Percentiles rank a stretch among this genome's conserved stretches.
Evolutionary conservation across 2,797 vertebrate species (phyloP).

Genomic region (Fringilla coelebs): DNA sequence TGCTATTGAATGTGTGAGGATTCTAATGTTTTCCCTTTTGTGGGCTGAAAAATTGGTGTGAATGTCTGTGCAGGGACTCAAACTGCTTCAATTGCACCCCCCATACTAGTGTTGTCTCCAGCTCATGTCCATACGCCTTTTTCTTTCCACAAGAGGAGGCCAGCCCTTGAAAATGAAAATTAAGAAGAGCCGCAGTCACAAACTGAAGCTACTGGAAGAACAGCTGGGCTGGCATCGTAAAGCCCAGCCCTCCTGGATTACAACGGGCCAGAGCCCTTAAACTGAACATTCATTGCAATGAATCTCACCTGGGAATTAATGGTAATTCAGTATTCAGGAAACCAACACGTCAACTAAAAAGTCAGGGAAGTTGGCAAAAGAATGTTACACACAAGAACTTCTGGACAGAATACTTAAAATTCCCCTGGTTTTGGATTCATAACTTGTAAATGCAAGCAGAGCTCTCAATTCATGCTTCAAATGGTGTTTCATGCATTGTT

Average conservation of each 20-base stretch:
- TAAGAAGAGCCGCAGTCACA: not conserved
- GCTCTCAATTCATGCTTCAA: not conserved
- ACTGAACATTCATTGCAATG: rapidly evolving
- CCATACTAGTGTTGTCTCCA: rapidly evolving
- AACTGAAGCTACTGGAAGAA: not conserved
- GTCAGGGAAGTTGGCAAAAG: not conserved
- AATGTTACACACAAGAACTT: not conserved
- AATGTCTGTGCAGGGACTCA: not conserved
- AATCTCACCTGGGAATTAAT: not conserved
- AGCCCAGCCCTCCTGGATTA: not conserved
- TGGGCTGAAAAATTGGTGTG: not conserved
- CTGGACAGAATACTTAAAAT: not conserved
- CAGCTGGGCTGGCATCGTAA: not conserved
- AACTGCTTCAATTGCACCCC: not conserved
- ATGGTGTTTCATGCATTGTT: not conserved
- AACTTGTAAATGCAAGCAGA: not conserved
- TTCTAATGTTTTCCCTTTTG: not conserved
- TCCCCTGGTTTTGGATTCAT: not conserved
- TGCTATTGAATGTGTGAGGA: not conserved
- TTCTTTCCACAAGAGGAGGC: not conserved
- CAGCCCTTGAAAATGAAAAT: not conserved
- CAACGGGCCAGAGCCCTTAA: rapidly evolving
- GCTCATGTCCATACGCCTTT: not conserved
- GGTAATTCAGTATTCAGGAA: not conserved
- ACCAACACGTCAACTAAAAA: not conserved